Evolutionary conservation across 2,888 invertebrate genomes (phyloP), one percentile per base, ranked within the genome.

Genomic region (Plusia festucae): DNA sequence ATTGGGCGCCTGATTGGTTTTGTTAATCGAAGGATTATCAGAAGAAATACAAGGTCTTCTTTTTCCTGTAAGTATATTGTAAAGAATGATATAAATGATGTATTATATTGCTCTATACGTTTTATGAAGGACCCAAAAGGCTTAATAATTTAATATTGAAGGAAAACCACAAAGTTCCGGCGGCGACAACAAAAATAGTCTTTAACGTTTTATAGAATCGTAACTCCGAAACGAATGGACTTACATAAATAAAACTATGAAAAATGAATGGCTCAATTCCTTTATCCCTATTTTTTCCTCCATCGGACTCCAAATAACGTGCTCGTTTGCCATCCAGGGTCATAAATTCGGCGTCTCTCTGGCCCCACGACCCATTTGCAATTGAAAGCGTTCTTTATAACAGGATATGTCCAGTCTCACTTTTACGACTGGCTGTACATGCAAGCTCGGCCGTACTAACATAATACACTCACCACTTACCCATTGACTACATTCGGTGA

Each of bases 301-400:
- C 86, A 90, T 88, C 78, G 87, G 86, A 87, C 78, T 89, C 87
- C 88, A 90, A 91, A 92, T 92, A 91, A 90, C 88, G 88, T 85
- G 87, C 86, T 88, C 88, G 88, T 90, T 91, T 91, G 88, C 85
- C 88, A 88, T 87, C 85, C 86, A 82, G 86, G 85, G 87, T 90
- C 88, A 90, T 93, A 93, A 93, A 93, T 91, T 88, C 82, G 84
- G 80, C 83, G 88, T 87, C 87, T 88, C 90, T 87, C 89, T 88
- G 85, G 86, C 85, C 90, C 86, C 88, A 85, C 89, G 88, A 88
- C 88, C 91, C 91, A 93, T 93, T 93, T 93, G 93, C 92, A 93
- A 93, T 93, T 93, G 93, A 93, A 93, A 93, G 91, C 91, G 89
- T 89, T 91, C 89, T 91, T 93, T 93, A 91, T 89, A 90, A 89